Evolutionary conservation across 2,113 vertebrate species (phyloP), one percentile per base, ranked within the genome.

Genomic region (Pterocles burchelli): DNA sequence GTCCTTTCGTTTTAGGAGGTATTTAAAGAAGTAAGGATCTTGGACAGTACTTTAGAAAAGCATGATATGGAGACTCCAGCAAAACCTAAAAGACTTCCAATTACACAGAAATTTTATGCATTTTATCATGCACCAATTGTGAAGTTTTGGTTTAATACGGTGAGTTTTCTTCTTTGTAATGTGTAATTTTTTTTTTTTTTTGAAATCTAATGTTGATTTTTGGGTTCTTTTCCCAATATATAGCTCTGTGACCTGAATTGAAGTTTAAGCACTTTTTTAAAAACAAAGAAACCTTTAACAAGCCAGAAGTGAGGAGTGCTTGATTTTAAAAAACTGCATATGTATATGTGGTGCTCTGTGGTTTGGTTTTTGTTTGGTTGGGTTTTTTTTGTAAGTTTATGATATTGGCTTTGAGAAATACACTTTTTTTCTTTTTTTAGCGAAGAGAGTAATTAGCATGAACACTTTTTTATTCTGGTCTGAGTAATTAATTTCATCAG

Each of bases 71-170:
- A 99, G 71, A 98, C 98, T 29, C 98, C 98, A 41, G 88, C 98
- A 90, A 99, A 99, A 70, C 98, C 99, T 58, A 98, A 99, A 87
- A 98, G 98, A 34, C 98, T 99, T 93, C 99, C 99, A 59, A 98
- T 99, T 93, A 99, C 99, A 63, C 98, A 99, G 90, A 99, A 99
- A 89, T 99, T 99, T 94, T 99, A 99, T 85, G 99, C 99, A 36
- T 99, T 99, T 97, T 99, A 99, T 98, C 99, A 99, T 74, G 99
- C 99, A 76, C 99, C 99, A 55, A 99, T 99, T 91, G 99, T 99
- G 96, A 99, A 99, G 97, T 99, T 99, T 97, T 99, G 99, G 99
- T 99, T 99, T 97, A 99, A 99, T 96, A 99, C 99, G 95, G 99
- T 99, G 98, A 97, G 98, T 91, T 96, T 94, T 93, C 11, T 83